Base-by-base conservation (phyloP, 2,888 invertebrate species). In the Siphonodentalium dalli region DNA sequence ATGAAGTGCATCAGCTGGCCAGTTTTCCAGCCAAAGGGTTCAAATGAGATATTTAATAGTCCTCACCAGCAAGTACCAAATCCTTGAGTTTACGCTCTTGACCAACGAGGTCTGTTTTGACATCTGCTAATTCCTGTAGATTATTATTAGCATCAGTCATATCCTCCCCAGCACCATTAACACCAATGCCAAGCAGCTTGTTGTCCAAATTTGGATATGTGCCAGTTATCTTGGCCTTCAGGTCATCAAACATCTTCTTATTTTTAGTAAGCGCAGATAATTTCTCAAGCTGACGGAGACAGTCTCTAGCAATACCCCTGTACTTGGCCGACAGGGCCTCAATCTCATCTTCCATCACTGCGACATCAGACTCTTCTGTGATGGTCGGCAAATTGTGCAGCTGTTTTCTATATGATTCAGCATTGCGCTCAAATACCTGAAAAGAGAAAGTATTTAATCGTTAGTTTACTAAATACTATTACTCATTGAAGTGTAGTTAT, bases 31-130 rank as follows among this genome's bases (percentile, higher is more conserved):
- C n/a, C n/a, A n/a, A n/a, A n/a, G n/a, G n/a, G n/a, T n/a, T n/a
- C n/a, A n/a, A n/a, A n/a, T n/a, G n/a, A n/a, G n/a, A n/a, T n/a
- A n/a, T n/a, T n/a, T n/a, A n/a, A n/a, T n/a, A n/a, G n/a, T n/a
- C n/a, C n/a, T n/a, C n/a, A 9, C 94, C 95, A 0, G 93, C 89
- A 42, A 67, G 65, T 11, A 56, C 50, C 27, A 75, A 50, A 41
- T 76, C 74, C 53, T 75, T 73, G 29, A 78, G 49, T 28, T 68
- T 69, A 29, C 77, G 69, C 27, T 75, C 78, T 44, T 77, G 72
- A 13, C 76, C 71, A 42, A 78, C 65, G 46, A 78, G 56, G 51
- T 76, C 77, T 11, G 71, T 68, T 51, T 75, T 78, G 38, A 77
- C 54, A 24, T 64, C 68, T 58, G 74, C 73, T 20, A 79, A 54